These are phyloP conservation scores for Eubasilissa splendida DNA, from an alignment of 2,888 invertebrate species.

Conservation along the genomic window DNA sequence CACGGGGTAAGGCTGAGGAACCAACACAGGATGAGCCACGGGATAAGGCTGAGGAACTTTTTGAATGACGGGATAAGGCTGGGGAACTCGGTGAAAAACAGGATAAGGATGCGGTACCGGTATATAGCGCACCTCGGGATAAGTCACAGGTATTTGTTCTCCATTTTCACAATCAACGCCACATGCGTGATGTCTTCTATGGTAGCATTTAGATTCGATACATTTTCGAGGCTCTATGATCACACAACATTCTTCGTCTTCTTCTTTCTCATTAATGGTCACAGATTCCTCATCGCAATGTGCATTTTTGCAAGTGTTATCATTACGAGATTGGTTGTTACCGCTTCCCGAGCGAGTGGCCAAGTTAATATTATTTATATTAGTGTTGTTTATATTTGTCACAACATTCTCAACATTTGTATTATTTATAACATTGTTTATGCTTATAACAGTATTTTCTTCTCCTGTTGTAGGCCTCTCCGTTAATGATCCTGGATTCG, in stretches of 20 bases:
- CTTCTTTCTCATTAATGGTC: too few species aligned
- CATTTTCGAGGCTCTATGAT: too few species aligned
- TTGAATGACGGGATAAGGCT: background rate
- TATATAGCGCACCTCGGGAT: too few species aligned
- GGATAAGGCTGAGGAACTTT: constrained; percentile 1
- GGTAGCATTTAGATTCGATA: too few species aligned
- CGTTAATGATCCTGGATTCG: background rate
- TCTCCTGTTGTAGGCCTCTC: background rate
- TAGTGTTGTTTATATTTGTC: constrained; percentile 63
- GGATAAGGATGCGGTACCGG: too few species aligned
- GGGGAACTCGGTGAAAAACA: too few species aligned
- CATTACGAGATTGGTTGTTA: background rate
- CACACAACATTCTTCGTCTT: too few species aligned
- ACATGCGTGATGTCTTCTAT: too few species aligned
- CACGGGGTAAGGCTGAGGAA: constrained; percentile 16
- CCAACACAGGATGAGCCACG: background rate
- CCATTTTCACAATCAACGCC: too few species aligned
- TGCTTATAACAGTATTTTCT: constrained; percentile 62
- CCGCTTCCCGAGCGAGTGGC: constrained; percentile 40
- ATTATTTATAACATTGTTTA: constrained; percentile 65
- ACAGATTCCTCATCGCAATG: too few species aligned
- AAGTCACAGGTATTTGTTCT: too few species aligned
- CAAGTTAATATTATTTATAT: constrained; percentile 64
- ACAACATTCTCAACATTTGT: constrained; percentile 65
- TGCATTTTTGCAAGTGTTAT: too few species aligned